A percentile compares a stretch with the other conserved stretches of the same genome.
These are phyloP conservation scores for Akabosia matsudoensis DNA, from an alignment of 1,140 invertebrate species.

Conservation along the genomic window DNA sequence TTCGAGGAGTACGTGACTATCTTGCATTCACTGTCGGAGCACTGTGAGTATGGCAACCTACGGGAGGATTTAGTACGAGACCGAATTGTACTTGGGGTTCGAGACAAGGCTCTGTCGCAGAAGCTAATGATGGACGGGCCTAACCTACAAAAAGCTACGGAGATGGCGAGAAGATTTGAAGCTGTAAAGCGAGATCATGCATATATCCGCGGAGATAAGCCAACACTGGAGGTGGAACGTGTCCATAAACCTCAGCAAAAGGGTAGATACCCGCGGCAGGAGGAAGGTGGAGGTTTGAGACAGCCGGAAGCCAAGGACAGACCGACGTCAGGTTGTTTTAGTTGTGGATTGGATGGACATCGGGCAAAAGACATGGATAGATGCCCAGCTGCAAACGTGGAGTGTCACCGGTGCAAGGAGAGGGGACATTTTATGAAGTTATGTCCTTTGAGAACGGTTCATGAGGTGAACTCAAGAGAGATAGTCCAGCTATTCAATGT, in stretches of 20 bases:
- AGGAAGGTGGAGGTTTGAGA: not conserved
- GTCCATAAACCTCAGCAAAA: not conserved
- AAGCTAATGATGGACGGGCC: conserved; percentile 48
- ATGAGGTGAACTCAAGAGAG: not conserved
- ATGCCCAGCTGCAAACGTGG: conserved; percentile 6
- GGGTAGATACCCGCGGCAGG: not conserved
- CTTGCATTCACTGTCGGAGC: conserved; percentile 25
- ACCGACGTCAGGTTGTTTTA: not conserved
- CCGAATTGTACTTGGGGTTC: conserved; percentile 49
- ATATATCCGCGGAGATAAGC: not conserved
- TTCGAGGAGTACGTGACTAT: conserved; percentile 43
- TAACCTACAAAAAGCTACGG: no score
- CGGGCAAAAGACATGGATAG: not conserved
- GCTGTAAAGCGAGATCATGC: not conserved
- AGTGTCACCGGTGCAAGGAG: not conserved
- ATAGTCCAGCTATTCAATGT: not conserved
- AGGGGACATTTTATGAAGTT: conserved; percentile 20
- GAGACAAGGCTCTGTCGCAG: conserved; percentile 48
- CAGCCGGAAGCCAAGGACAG: not conserved
- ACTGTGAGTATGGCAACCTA: conserved; percentile 13
- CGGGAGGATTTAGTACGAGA: conserved; percentile 29
- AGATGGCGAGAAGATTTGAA: not conserved
- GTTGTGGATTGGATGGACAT: not conserved
- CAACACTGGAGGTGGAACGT: not conserved
- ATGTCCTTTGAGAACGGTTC: not conserved